Conservation (phyloP, 2,113 vertebrate genomes). For the Gymnarchus niloticus region DNA sequence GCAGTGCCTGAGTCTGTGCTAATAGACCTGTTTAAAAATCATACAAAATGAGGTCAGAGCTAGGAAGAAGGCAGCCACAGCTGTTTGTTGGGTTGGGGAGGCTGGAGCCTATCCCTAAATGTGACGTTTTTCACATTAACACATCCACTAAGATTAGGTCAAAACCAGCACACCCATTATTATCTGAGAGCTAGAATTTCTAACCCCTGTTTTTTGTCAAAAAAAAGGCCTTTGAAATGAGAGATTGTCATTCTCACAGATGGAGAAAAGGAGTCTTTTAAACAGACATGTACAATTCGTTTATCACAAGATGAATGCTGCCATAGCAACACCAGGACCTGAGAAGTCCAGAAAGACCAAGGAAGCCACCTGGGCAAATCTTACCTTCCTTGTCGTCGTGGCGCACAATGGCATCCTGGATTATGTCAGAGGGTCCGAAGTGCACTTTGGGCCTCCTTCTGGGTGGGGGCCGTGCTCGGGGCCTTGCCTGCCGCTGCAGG, state of each 20-base stretch:
- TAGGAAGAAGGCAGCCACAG: background rate
- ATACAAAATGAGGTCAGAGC: background rate
- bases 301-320: background rate
- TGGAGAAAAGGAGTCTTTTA: background rate
- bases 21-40: background rate
- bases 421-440: slow-evolving; percentile 65
- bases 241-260: background rate
- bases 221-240: background rate
- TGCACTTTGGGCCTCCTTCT: slow-evolving; percentile 65
- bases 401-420: slow-evolving; percentile 78
- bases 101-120: no score
- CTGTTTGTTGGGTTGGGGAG: no score
- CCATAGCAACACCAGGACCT: background rate
- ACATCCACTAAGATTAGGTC: background rate
- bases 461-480: slow-evolving; percentile 43
- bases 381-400: slow-evolving; percentile 90
- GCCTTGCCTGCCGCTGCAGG: slow-evolving; percentile 70
- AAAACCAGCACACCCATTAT: background rate
- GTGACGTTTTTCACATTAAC: background rate
- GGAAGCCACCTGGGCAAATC: background rate
- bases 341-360: background rate
- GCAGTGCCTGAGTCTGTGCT: background rate
- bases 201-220: background rate
- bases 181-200: background rate
- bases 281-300: background rate